These are phyloP conservation scores for Petrocephalus microphthalmus DNA, from an alignment of 2,113 vertebrate genomes.

Conservation along the genomic window DNA sequence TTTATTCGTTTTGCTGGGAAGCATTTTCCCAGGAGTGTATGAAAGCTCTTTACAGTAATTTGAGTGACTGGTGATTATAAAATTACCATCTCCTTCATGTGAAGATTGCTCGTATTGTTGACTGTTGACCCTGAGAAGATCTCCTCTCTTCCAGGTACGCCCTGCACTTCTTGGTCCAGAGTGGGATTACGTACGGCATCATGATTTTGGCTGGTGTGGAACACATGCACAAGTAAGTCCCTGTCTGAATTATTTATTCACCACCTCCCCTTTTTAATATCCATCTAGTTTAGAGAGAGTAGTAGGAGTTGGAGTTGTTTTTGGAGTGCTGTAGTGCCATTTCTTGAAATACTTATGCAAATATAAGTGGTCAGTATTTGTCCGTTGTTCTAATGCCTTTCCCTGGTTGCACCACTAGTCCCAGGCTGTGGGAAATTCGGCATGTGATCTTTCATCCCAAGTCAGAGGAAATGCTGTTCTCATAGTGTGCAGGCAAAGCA, in stretches of 20 bases:
- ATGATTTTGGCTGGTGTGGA: constrained; percentile 83
- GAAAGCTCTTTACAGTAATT: not conserved
- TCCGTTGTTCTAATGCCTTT: not conserved
- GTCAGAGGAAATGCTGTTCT: not conserved
- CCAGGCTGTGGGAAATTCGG: not conserved
- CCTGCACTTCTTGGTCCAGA: constrained; percentile 91
- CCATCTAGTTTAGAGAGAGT: not conserved
- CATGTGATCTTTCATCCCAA: not conserved
- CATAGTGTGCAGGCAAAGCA: not conserved
- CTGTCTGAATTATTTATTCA: not conserved
- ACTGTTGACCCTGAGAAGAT: not conserved
- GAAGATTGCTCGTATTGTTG: not conserved
- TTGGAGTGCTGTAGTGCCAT: not conserved
- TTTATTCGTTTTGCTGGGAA: not conserved
- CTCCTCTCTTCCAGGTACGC: constrained; percentile 71
- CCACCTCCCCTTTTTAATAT: not conserved
- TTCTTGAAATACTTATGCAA: not conserved
- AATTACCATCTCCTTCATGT: not conserved
- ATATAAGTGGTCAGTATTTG: not conserved
- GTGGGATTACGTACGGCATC: constrained; percentile 86
- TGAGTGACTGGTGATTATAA: not conserved
- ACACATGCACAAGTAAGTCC: constrained; percentile 88
- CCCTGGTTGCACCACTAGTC: not conserved
- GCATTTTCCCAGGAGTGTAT: not conserved
- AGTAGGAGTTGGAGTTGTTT: not conserved